Conservation (phyloP, 2,113 vertebrate genomes). For the Ovibos moschatus region DNA sequence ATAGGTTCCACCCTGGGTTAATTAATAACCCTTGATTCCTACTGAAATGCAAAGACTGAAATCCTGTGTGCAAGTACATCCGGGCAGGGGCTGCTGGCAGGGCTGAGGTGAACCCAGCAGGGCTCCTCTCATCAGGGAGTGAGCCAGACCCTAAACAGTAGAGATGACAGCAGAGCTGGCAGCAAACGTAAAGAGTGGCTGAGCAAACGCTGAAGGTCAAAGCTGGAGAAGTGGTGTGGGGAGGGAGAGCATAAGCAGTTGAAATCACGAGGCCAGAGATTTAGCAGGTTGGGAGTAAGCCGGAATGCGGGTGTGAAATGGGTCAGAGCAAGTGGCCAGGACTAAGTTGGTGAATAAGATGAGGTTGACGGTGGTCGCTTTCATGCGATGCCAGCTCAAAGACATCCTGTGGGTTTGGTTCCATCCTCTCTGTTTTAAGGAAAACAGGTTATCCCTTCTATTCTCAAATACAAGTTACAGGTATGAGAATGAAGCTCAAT, state of each 20-base stretch:
- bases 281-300: background rate
- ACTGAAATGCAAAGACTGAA: slow-evolving; percentile 34
- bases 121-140: background rate
- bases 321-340: background rate
- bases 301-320: background rate
- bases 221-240: background rate
- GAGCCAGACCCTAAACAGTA: background rate
- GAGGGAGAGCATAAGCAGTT: too few species aligned
- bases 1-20: slow-evolving; percentile 62
- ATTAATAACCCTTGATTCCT: slow-evolving; percentile 60
- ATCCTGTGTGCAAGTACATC: background rate
- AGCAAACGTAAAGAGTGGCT: background rate
- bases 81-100: background rate
- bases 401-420: background rate
- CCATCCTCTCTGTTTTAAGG: background rate
- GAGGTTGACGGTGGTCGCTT: background rate
- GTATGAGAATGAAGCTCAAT: background rate
- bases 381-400: background rate
- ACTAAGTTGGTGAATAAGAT: background rate
- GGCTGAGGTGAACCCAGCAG: background rate
- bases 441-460: background rate
- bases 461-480: background rate
- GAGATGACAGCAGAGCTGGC: background rate
- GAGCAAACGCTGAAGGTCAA: background rate
- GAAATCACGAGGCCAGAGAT: background rate